Evolutionary conservation across 2,113 vertebrate species (phyloP), one percentile per base, ranked within the genome.

Genomic region (Noturus placidus): DNA sequence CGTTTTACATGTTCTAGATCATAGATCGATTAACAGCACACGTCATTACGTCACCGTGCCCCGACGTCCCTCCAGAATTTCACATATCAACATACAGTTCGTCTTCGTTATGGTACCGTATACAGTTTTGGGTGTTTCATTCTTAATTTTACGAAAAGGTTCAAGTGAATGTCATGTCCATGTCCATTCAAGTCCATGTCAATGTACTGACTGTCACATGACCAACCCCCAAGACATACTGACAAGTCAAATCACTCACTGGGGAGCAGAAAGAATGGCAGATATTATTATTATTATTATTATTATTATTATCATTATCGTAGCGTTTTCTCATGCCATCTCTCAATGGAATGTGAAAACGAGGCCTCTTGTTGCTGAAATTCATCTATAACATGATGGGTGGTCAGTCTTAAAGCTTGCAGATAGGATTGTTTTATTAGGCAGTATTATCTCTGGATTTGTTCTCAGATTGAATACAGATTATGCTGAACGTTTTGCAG

Each of bases 201-300:
- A 46, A 46, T 0, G 42, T 46, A 46, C 42, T 46, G 42, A 46
- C 42, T 46, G 42, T 92, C 90, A 90, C 80, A 91, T 70, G 86
- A 85, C 89, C 87, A 86, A 77, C 82, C 61, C 35, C 20, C 2
- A 38, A 33, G 15, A 70, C n/a, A 35, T 35, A 17, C 15, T 35
- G 30, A 69, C 67, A 69, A 9, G 11, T 50, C 9, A 5, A 67
- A 67, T 15, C 63, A 65, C 10, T n/a, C 10, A 30, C 27, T 33
- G n/a, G n/a, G 33, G 15, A n/a, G 3, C 25, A 30, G 65, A 72
- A 20, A 38, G n/a, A 3, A 38, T 69, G 30, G 27, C 10, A 65
- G 30, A 69, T 17, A 0, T 1, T 67, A 67, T 30, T 67, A 67
- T 14, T 67, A 67, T 30, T 67, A 67, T n/a, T 67, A 67, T 15